These are phyloP conservation scores for Macropus fuliginosus DNA, from an alignment of 2,797 vertebrate species.

Conservation along the genomic window DNA sequence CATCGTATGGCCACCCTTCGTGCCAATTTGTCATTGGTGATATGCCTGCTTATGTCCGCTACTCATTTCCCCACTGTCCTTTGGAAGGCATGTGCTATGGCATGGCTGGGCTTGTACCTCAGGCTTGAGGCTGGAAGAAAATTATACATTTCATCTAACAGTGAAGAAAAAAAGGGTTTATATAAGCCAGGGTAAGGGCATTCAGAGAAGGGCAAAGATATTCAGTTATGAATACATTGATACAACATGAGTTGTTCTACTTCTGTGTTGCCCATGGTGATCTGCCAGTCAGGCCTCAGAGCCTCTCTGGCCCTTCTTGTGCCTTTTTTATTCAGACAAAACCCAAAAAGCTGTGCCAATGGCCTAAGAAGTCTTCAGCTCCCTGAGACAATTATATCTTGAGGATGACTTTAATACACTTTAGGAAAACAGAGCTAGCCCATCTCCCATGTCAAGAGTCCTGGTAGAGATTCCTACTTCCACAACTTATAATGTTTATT, in stretches of 20 bases:
- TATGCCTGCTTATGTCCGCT: background rate
- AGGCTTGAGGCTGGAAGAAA: background rate
- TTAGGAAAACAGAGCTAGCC: background rate
- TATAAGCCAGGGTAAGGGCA: background rate
- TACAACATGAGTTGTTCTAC: background rate
- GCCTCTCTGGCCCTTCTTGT: background rate
- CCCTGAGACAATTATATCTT: background rate
- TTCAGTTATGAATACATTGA: background rate
- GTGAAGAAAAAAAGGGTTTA: background rate
- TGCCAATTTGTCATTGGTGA: background rate
- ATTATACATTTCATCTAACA: background rate
- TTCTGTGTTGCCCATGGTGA: background rate
- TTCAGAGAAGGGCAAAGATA: background rate
- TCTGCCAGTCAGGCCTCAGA: background rate
- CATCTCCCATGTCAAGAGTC: background rate
- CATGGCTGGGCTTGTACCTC: background rate
- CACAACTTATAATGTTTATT: background rate
- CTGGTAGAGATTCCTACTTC: background rate
- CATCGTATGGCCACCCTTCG: background rate
- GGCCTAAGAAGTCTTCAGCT: background rate
- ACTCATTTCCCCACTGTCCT: background rate
- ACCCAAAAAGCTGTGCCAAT: background rate
- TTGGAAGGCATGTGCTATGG: background rate
- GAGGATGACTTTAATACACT: background rate
- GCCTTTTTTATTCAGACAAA: background rate